These are phyloP conservation scores for Habroteleia sp. DNA, from an alignment of 2,888 invertebrate genomes.

Conservation along the genomic window DNA sequence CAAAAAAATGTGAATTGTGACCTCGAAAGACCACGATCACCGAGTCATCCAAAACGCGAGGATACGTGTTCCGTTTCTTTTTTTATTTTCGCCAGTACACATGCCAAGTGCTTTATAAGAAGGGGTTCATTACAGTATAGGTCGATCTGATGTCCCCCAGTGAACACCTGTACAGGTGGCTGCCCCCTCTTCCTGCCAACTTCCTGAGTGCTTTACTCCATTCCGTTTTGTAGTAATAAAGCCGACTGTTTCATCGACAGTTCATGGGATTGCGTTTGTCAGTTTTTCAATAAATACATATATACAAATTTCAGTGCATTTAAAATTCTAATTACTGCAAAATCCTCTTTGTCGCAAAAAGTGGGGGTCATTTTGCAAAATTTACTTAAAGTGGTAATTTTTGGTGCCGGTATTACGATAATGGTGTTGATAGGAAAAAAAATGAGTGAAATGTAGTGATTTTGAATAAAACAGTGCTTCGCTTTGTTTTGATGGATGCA, in stretches of 20 bases:
- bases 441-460: constrained; percentile 21
- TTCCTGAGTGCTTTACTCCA: constrained; percentile 68
- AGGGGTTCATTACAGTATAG: constrained; percentile 61
- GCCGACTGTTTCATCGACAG: constrained; percentile 66
- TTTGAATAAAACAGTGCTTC: constrained; percentile 7
- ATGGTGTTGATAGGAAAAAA: not conserved
- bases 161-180: constrained; percentile 70
- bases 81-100: constrained; percentile 37
- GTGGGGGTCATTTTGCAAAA: not conserved
- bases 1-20: no score
- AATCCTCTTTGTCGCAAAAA: no score
- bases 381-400: not conserved
- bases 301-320: no score
- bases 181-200: constrained; percentile 66
- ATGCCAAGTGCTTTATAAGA: constrained; percentile 49
- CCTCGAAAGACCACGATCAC: no score
- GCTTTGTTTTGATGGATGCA: constrained; percentile 41
- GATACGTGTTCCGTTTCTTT: constrained; percentile 7
- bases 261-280: constrained; percentile 42
- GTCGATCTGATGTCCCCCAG: constrained; percentile 65
- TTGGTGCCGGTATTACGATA: no score
- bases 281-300: constrained; percentile 9
- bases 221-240: constrained; percentile 68
- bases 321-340: no score
- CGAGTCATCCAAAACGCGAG: no score